Percentiles rank a stretch among this genome's conserved stretches.
These are phyloP conservation scores for Pachyseris speciosa DNA, from an alignment of 64 coral and sea anemone genomes.

Conservation along the genomic window DNA sequence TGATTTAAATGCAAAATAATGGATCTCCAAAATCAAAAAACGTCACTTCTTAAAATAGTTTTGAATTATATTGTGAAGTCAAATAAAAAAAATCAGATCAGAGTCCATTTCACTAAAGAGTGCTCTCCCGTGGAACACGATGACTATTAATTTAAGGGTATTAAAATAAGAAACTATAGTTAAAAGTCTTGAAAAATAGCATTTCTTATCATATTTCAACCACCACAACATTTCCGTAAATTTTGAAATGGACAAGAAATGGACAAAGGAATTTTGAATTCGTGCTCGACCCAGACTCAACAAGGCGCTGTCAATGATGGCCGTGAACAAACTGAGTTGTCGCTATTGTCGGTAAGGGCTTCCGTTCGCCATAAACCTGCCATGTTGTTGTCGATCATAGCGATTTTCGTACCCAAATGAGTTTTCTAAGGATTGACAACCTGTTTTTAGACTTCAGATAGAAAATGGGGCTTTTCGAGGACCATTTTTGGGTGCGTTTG, in stretches of 20 bases:
- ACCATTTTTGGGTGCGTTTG: slow-evolving; percentile 89
- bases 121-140: too few relatives aligned
- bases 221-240: too few relatives aligned
- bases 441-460: slow-evolving; percentile 45
- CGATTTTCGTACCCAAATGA: slow-evolving; percentile 37
- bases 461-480: slow-evolving; percentile 90
- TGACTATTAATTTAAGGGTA: too few relatives aligned
- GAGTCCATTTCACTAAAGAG: too few relatives aligned
- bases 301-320: not conserved
- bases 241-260: not conserved
- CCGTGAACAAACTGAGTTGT: not conserved
- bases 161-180: too few relatives aligned
- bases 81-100: too few relatives aligned
- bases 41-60: too few relatives aligned
- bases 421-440: slow-evolving; percentile 37
- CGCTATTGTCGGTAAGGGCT: slow-evolving; percentile 38
- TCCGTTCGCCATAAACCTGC: slow-evolving; percentile 52
- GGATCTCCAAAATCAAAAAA: too few relatives aligned
- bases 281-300: not conserved
- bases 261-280: not conserved
- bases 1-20: too few relatives aligned
- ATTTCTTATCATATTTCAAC: too few relatives aligned
- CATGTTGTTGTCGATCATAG: slow-evolving; percentile 58
- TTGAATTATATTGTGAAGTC: too few relatives aligned
- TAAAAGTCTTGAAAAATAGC: too few relatives aligned